A percentile compares a stretch with the other conserved stretches of the same genome.
Evolutionary conservation across 2,113 vertebrate species (phyloP).

Genomic region (Dasypus novemcinctus): DNA sequence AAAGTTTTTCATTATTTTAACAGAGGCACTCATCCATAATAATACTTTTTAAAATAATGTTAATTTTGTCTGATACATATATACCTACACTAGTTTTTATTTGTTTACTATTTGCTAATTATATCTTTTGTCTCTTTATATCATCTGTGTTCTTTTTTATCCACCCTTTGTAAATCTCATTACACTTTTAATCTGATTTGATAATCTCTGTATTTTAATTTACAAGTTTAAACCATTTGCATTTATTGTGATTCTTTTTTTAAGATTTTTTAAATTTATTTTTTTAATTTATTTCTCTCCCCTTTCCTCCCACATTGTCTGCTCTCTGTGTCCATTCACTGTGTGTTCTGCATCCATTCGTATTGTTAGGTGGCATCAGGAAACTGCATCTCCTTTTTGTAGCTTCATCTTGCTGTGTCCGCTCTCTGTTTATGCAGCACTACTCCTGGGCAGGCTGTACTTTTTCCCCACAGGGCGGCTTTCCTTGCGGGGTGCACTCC

Average conservation of each 20-base stretch:
- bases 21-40: neutral
- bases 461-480: too few species aligned
- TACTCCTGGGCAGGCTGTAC: too few species aligned
- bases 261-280: too few species aligned
- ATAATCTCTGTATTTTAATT: neutral
- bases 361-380: too few species aligned
- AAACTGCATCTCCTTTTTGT: too few species aligned
- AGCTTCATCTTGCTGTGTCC: too few species aligned
- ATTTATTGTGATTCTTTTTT: neutral
- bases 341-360: too few species aligned
- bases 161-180: neutral
- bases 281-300: too few species aligned
- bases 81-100: neutral
- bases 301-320: too few species aligned
- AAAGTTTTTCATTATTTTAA: neutral
- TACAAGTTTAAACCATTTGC: neutral
- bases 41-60: neutral
- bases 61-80: neutral
- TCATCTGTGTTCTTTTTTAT: neutral
- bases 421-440: too few species aligned
- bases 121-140: neutral
- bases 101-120: neutral
- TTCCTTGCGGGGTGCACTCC: too few species aligned
- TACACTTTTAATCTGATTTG: neutral
- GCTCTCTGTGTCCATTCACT: too few species aligned